Base-by-base conservation (phyloP, 2,797 vertebrate genomes). In the Champsocephalus esox region DNA sequence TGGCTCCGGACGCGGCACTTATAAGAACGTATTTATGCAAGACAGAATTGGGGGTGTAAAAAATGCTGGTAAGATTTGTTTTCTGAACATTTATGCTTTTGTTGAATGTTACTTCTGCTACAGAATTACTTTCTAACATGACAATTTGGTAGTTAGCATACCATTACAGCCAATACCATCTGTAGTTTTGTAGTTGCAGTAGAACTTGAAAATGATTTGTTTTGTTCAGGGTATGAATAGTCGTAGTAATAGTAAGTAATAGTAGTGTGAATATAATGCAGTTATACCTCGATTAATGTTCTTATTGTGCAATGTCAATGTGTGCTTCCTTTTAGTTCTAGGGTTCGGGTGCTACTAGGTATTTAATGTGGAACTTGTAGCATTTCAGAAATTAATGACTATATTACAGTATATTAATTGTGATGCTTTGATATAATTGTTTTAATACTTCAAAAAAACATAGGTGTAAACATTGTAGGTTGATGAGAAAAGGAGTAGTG, bases 71-170 rank as follows among this genome's bases (percentile, higher is more conserved):
- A n/a, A 50, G 34, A 44, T 73, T 41, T 65, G 41, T 75, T 34
- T 55, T 43, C 59, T 54, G 64, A 66, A 72, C 52, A 54, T 67
- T 51, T 43, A 38, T 80, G 24, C 12, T 38, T 72, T 55, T 65
- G 55, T 60, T 43, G 49, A 9, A 78, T 80, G 5, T 71, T 16
- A 34, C 14, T 5, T 63, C 13, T 49, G 45, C n/a, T 48, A 19
- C 16, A 48, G 44, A 60, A 34, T 72, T 12, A 21, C 12, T 44
- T 61, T 65, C 69, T 51, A 32, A 43, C 44, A 8, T 24, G 43
- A 69, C 50, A 67, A 66, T 70, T n/a, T 49, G 9, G 6, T n/a
- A 4, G 12, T 48, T 51, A 19, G 3, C 17, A 55, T 70, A 38
- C 19, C 58, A 44, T 60, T 44, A 48, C 38, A 52, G 32, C 43